A percentile compares a stretch with the other conserved stretches of the same genome.
Evolutionary conservation across 37 sponge, comb jelly and placozoan species (phyloP).

Genomic region (Chondrilla cf. caribensis): DNA sequence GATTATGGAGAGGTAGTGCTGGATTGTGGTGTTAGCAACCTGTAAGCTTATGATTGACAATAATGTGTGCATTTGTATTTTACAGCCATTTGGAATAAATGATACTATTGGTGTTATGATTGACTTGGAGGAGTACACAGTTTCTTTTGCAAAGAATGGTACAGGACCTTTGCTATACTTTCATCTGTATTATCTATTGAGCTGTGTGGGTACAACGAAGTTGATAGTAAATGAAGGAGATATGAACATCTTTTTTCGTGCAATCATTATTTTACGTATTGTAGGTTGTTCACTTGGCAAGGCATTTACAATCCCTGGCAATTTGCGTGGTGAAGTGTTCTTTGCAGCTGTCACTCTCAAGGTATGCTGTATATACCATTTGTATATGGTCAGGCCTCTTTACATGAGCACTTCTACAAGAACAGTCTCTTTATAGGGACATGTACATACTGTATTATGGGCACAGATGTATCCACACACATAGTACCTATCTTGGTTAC

Average conservation of each 20-base stretch:
- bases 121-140: slow-evolving; percentile 58
- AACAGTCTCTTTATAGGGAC: too few species aligned
- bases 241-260: too few species aligned
- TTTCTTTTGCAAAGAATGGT: slow-evolving; percentile 91
- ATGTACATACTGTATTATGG: too few species aligned
- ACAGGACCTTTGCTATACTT: not conserved
- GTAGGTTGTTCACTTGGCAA: slow-evolving; percentile 60
- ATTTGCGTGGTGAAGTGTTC: slow-evolving; percentile 64
- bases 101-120: slow-evolving; percentile 87
- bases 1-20: slow-evolving; percentile 90
- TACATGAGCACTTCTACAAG: slow-evolving; percentile 9
- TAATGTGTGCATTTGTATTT: too few species aligned
- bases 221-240: too few species aligned
- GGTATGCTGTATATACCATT: slow-evolving; percentile 16
- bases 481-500: too few species aligned
- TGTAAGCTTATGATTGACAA: too few species aligned
- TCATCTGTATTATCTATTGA: not conserved
- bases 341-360: slow-evolving; percentile 91
- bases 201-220: not conserved
- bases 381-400: not conserved
- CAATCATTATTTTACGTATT: too few species aligned
- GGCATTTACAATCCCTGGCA: slow-evolving; percentile 81
- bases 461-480: too few species aligned
- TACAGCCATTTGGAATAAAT: slow-evolving; percentile 76
- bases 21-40: not conserved